phyloP scores from a whole-genome alignment of 2,888 invertebrate genomes.

The Axea sp. region DNA sequence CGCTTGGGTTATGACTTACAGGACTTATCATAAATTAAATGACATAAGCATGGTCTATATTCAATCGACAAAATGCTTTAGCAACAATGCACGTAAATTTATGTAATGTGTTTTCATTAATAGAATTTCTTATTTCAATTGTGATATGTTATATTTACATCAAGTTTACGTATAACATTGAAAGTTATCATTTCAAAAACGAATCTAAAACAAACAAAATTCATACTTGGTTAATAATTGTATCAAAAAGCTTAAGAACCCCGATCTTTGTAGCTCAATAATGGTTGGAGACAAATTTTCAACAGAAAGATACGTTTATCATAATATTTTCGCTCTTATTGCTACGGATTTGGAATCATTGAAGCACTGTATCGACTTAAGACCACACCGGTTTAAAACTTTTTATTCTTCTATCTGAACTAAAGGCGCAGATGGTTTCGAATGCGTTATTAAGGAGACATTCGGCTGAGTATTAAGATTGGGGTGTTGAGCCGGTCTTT shows the following conservation, averaged over 20 bases:
- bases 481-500: slow-evolving; percentile 66
- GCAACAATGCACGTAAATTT: slow-evolving; percentile 42
- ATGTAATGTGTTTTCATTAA: slow-evolving; percentile 26
- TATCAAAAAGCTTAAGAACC: too few species aligned
- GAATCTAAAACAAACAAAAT: too few species aligned
- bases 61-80: slow-evolving; percentile 55
- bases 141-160: not conserved
- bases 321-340: slow-evolving; percentile 35
- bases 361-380: slow-evolving; percentile 10
- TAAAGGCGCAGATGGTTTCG: slow-evolving; percentile 41
- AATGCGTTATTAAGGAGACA: slow-evolving; percentile 56
- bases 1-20: slow-evolving; percentile 62
- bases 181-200: too few species aligned
- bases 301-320: slow-evolving; percentile 8
- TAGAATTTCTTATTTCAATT: not conserved
- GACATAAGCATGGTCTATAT: slow-evolving; percentile 63
- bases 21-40: slow-evolving; percentile 64
- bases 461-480: slow-evolving; percentile 51
- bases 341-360: slow-evolving; percentile 14
- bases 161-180: too few species aligned
- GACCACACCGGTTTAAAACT: slow-evolving; percentile 10
- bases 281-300: slow-evolving; percentile 12
- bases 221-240: too few species aligned
- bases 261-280: too few species aligned
- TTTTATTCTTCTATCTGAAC: slow-evolving; percentile 28